A percentile compares a stretch with the other conserved stretches of the same genome.
phyloP scores from a whole-genome alignment of 2,113 vertebrate genomes.

The Sclerurus mexicanus region DNA sequence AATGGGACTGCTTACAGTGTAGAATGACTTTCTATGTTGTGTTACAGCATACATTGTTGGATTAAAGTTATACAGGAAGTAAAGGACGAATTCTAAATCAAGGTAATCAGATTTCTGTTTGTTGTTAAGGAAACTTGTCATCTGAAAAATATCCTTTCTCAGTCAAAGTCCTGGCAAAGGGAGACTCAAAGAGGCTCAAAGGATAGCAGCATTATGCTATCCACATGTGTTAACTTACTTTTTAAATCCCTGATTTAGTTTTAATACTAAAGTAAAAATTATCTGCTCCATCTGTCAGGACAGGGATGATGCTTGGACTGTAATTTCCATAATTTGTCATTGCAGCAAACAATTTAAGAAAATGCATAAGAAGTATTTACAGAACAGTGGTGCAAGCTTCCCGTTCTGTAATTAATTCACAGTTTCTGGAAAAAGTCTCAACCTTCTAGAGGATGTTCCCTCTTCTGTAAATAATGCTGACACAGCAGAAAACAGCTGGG shows the following conservation, averaged over 20 bases:
- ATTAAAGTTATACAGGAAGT: neutral
- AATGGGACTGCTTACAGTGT: neutral
- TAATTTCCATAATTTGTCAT: constrained; percentile 4
- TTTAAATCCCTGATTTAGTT: neutral
- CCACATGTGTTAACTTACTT: neutral
- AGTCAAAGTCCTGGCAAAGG: neutral
- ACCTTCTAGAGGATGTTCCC: neutral
- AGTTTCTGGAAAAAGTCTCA: neutral
- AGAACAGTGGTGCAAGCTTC: neutral
- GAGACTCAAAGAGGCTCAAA: neutral
- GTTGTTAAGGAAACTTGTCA: neutral
- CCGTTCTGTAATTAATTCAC: neutral
- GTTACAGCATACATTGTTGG: neutral
- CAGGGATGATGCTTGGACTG: neutral
- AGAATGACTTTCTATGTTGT: neutral
- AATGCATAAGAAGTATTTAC: neutral
- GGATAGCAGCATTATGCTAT: neutral
- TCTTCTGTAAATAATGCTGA: constrained; percentile 56
- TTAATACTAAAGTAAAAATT: neutral
- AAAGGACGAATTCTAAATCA: neutral
- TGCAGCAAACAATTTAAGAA: neutral
- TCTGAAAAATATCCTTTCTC: neutral
- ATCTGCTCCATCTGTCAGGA: neutral
- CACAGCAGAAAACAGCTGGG: constrained; percentile 53
- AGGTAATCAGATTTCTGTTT: neutral